Percentiles rank a stretch among this genome's conserved stretches.
These are phyloP conservation scores for Protonemura montana DNA, from an alignment of 2,888 invertebrate species.

Conservation along the genomic window DNA sequence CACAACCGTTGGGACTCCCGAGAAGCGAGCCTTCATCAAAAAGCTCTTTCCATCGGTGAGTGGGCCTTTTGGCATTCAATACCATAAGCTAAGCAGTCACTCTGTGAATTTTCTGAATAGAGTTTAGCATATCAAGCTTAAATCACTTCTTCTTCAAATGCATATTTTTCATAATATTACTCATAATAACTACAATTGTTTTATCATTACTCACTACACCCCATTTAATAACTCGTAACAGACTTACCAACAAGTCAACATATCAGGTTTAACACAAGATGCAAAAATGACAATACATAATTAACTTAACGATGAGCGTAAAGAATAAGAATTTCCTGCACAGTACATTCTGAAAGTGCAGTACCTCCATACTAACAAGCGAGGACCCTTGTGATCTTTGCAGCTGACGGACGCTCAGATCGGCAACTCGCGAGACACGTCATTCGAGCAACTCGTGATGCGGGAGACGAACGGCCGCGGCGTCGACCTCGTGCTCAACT, in stretches of 20 bases:
- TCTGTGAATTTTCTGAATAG: not conserved
- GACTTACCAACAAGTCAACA: no score
- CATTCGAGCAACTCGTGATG: slow-evolving; percentile 87
- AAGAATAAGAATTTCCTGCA: no score
- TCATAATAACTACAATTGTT: no score
- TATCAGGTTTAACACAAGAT: no score
- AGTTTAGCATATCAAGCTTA: not conserved
- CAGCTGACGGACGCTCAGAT: slow-evolving; percentile 71
- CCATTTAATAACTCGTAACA: not conserved
- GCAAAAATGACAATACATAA: no score
- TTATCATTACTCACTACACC: no score
- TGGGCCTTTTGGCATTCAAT: not conserved
- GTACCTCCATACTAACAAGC: no score
- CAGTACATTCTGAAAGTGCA: no score
- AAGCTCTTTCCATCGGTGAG: slow-evolving; percentile 63
- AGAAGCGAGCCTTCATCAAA: slow-evolving; percentile 71
- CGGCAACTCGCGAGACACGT: slow-evolving; percentile 84
- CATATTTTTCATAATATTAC: no score
- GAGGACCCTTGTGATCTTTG: not conserved
- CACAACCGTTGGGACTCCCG: slow-evolving; percentile 73
- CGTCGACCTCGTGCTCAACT: slow-evolving; percentile 91
- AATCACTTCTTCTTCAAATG: not conserved
- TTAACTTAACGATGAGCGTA: no score
- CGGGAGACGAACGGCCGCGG: slow-evolving; percentile 83
- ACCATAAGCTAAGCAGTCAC: not conserved